Evolutionary conservation across 1,140 invertebrate genomes (phyloP), one percentile per base, ranked within the genome.

Genomic region (Pseudoatta argentina): DNA sequence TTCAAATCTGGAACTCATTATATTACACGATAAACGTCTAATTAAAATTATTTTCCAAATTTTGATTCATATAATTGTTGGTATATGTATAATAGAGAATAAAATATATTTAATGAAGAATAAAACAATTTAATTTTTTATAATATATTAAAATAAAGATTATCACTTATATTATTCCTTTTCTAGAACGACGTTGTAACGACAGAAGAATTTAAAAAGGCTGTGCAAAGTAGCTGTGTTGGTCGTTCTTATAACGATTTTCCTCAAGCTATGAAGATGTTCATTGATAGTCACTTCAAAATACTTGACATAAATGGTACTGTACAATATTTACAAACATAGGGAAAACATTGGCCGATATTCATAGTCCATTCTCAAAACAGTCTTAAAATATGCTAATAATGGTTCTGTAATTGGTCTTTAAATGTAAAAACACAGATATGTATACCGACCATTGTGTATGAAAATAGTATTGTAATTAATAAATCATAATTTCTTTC

Each of bases 201-300:
- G 7, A 96, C 97, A 59, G 97, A 98, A 3, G 98, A 98, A 92
- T 98, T 98, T 94, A 98, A 98, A 93, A 96, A 96, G 87, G 97
- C 97, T 3, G 97, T 98, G 0, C 96, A 98, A 93, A 97, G 97
- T 91, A 97, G 96, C 83, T 98, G 97, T 91, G 96, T 98, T n/a
- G 97, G 97, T 3, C 96, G 97, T 92, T 96, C 96, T 78, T 98
- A 97, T 89, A 96, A 96, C n/a, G 97, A 98, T 71, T 98, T 98
- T 93, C 98, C 98, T 3, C 96, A 97, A 93, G 97, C 97, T 0
- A 97, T 97, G 97, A 97, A 97, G 91, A 97, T 97, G 93, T 98
- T 98, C 91, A 98, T 98, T 91, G 97, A 98, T 91, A 96, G 96
- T 66, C 97, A 98, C 93, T 98, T 98, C 92, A 97, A 97, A 90